Conservation (phyloP, 1,140 invertebrate genomes). For the Paralvinella palmiformis region DNA sequence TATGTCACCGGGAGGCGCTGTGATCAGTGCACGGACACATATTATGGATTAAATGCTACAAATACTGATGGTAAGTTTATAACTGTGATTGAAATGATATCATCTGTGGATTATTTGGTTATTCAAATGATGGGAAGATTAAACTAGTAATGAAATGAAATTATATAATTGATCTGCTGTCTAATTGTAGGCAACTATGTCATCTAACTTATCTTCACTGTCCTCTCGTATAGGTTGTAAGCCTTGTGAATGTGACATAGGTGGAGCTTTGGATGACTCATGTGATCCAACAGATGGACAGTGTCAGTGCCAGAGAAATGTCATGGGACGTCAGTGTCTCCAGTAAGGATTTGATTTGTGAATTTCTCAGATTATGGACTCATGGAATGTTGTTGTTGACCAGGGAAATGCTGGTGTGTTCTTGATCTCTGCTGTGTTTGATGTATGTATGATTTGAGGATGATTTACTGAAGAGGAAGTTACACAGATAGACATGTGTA, state of each 20-base stretch:
- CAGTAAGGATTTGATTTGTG: conserved; percentile 79
- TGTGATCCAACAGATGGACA: conserved; percentile 44
- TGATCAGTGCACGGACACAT: conserved; percentile 60
- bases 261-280: conserved; percentile 39
- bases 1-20: conserved; percentile 45
- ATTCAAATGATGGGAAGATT: too few relatives aligned
- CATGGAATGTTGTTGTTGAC: neutral
- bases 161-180: too few relatives aligned
- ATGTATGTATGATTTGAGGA: neutral
- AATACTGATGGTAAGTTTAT: conserved; percentile 1
- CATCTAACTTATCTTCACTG: too few relatives aligned
- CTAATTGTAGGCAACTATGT: too few relatives aligned
- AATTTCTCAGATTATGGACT: conserved; percentile 68
- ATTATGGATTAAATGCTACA: conserved; percentile 70
- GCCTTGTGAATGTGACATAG: conserved; percentile 49
- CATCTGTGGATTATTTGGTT: too few relatives aligned
- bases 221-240: conserved; percentile 38
- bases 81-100: too few relatives aligned
- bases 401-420: neutral
- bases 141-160: too few relatives aligned
- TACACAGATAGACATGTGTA: neutral
- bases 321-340: conserved; percentile 55
- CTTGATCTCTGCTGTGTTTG: neutral
- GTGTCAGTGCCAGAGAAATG: conserved; percentile 44
- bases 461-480: neutral